These are phyloP conservation scores for Drosophila aldrichi DNA, from an alignment of 2,888 invertebrate species.

Conservation along the genomic window DNA sequence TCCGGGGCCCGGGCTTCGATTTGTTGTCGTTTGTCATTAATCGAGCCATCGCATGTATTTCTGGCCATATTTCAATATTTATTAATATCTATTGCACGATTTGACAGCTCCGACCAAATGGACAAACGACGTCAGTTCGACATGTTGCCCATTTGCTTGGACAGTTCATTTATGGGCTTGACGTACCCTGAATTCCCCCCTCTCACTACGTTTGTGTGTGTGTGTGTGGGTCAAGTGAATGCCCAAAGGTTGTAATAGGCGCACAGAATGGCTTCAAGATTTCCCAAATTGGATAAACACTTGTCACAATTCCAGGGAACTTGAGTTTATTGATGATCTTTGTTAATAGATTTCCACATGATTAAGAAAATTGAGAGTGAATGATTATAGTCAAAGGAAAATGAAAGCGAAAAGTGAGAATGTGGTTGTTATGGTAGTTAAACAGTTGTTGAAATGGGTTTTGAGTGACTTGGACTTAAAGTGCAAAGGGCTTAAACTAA, in stretches of 20 bases:
- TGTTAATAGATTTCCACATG: background rate
- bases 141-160: slow-evolving; percentile 14
- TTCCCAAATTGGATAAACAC: slow-evolving; percentile 11
- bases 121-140: slow-evolving; percentile 23
- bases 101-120: slow-evolving; percentile 50
- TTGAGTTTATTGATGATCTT: slow-evolving; percentile 7
- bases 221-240: slow-evolving; percentile 50
- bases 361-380: background rate
- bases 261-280: slow-evolving; percentile 30
- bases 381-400: background rate
- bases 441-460: background rate
- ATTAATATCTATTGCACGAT: slow-evolving; percentile 62
- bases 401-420: background rate
- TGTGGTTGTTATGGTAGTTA: background rate
- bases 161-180: slow-evolving; percentile 21
- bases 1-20: slow-evolving; percentile 49
- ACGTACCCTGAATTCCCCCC: background rate
- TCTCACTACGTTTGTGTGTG: background rate
- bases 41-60: slow-evolving; percentile 41
- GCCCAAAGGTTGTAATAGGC: slow-evolving; percentile 28
- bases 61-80: slow-evolving; percentile 54
- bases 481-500: background rate
- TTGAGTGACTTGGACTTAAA: no score
- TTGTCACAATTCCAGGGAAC: slow-evolving; percentile 17
- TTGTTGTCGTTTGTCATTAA: slow-evolving; percentile 71